A percentile compares a stretch with the other conserved stretches of the same genome.
phyloP scores from a whole-genome alignment of 1,140 invertebrate genomes.

The Lepidurus apus region DNA sequence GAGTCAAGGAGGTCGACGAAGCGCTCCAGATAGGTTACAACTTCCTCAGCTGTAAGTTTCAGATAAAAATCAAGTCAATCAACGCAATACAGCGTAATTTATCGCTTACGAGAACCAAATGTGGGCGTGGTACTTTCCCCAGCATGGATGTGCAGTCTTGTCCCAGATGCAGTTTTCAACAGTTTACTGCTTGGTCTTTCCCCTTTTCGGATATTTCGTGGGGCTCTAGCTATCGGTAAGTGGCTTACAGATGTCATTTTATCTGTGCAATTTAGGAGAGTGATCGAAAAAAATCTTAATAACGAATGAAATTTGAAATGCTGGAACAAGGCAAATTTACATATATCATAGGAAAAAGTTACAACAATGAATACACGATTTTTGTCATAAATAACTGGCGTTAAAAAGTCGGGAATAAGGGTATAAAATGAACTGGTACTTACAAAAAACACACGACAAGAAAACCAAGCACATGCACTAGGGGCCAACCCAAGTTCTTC shows the following conservation, averaged over 20 bases:
- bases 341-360: neutral
- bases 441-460: neutral
- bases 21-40: conserved; percentile 40
- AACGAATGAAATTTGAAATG: neutral
- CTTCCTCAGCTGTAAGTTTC: conserved; percentile 37
- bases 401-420: neutral
- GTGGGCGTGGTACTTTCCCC: conserved; percentile 12
- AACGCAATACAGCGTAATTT: too few relatives aligned
- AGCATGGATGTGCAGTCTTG: neutral
- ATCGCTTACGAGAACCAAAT: neutral
- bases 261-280: neutral
- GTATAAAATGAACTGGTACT: neutral
- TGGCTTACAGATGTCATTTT: conserved; percentile 28
- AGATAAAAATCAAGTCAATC: too few relatives aligned
- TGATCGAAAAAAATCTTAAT: neutral
- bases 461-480: conserved; percentile 35
- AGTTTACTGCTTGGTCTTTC: neutral
- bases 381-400: too few relatives aligned
- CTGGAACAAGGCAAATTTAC: neutral
- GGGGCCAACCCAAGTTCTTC: conserved; percentile 26
- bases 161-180: conserved; percentile 13
- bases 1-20: conserved; percentile 40
- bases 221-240: conserved; percentile 27
- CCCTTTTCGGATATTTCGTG: conserved; percentile 16
- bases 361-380: too few relatives aligned